Conservation (phyloP, 2,113 vertebrate species). For the Manacus vitellinus region DNA sequence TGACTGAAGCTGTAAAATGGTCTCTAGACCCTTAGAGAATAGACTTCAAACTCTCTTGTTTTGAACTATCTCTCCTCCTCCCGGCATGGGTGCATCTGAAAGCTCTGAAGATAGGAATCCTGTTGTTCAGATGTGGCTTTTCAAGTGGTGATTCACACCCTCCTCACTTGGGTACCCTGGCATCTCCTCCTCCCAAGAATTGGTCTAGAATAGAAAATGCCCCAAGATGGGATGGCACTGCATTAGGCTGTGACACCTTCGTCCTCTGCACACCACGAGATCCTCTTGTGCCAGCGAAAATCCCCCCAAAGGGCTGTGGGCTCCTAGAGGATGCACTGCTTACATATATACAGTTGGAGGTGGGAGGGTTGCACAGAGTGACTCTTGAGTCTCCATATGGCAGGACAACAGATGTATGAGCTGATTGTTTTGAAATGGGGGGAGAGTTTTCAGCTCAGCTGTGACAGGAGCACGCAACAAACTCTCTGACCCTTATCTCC, state of each 20-base stretch:
- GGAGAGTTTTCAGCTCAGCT: neutral
- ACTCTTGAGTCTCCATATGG: neutral
- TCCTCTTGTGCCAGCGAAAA: neutral
- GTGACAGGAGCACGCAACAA: neutral
- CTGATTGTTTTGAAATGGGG: neutral
- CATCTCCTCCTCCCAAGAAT: neutral
- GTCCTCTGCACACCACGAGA: rapidly evolving
- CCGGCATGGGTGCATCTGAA: neutral
- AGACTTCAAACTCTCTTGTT: neutral
- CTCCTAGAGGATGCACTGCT: neutral
- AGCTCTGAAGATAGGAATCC: neutral
- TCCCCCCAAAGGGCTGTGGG: neutral
- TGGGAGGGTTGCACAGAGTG: neutral
- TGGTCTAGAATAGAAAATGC: neutral
- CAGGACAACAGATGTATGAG: neutral
- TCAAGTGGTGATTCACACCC: neutral
- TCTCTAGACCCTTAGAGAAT: neutral
- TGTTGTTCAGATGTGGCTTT: conserved; percentile 36
- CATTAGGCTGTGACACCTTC: neutral
- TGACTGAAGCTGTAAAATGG: neutral
- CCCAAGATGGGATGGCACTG: neutral
- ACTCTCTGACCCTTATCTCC: neutral
- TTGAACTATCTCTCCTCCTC: neutral
- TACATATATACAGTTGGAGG: neutral
- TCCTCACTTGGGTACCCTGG: neutral